Base-by-base conservation (phyloP, 2,113 vertebrate genomes). In the Gymnorhina tibicen region DNA sequence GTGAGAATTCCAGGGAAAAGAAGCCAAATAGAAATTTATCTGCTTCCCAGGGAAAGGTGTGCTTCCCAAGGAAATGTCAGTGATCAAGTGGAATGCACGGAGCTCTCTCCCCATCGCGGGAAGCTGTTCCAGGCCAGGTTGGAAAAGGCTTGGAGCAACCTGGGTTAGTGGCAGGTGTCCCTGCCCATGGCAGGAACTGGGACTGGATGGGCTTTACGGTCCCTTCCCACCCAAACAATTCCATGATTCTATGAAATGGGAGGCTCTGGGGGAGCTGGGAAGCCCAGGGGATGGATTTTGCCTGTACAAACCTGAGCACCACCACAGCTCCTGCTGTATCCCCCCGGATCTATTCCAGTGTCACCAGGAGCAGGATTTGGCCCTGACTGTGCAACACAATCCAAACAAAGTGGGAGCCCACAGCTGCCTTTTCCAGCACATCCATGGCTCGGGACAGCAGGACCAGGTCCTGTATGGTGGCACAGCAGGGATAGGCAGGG, bases 181-280 rank as follows among this genome's bases (percentile, higher is more conserved):
- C 21, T 55, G 26, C n/a, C 24, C 24, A 10, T 6, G 4, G 50
- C 32, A 69, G 9, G 22, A 4, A 1, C 27, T 19, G 49, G n/a
- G 27, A 50, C 35, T 30, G 44, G 41, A 39, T 32, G 26, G 10
- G 16, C 8, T 55, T 62, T 55, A 35, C 0, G 0, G 41, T 10
- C 26, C 47, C 41, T 69, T 90, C 41, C 26, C 24, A 83, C 28
- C 32, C 63, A 27, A 49, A 76, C 11, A 62, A 84, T 69, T 69
- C 72, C 63, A 68, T 13, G 26, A 35, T 41, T 11, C 78, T 13
- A 6, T 4, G 4, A 42, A 59, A 81, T 30, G 2, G 1, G 81
- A 72, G 35, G 67, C 28, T 69, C 23, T 39, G 41, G 35, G 41
- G 11, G 5, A 35, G 10, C 33, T n/a, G 69, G 59, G 68, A 69